These are phyloP conservation scores for Ctenoplectra terminalis DNA, from an alignment of 1,140 invertebrate species.

Conservation along the genomic window DNA sequence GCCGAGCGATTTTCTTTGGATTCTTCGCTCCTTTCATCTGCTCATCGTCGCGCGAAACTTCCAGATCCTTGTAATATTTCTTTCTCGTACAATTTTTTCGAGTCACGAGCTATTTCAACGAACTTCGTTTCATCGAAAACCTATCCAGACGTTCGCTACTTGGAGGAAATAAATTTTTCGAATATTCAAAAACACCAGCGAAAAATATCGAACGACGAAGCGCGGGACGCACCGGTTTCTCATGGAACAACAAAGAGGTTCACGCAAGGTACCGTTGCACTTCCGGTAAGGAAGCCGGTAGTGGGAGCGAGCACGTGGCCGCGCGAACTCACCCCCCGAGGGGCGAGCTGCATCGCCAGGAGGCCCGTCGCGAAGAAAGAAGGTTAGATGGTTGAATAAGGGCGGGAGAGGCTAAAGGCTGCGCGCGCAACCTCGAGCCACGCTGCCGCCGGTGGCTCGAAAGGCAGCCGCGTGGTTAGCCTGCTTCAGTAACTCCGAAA, in stretches of 20 bases:
- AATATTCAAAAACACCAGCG: too few relatives aligned
- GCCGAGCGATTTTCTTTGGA: background rate
- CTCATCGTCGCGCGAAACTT: background rate
- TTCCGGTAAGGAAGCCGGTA: constrained; percentile 54
- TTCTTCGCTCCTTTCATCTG: background rate
- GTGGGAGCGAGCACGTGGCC: constrained; percentile 59
- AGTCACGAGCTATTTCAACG: background rate
- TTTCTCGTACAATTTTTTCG: background rate
- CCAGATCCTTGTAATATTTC: background rate
- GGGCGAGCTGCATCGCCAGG: background rate
- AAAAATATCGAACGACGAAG: background rate
- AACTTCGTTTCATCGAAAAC: too few relatives aligned
- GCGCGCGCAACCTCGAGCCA: constrained; percentile 75
- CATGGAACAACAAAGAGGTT: constrained; percentile 19
- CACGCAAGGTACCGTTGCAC: constrained; percentile 66
- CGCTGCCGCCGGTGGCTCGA: constrained; percentile 68
- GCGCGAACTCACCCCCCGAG: constrained; percentile 56
- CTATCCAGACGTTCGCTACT: too few relatives aligned
- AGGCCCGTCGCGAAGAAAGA: constrained; percentile 46
- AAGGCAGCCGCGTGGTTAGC: constrained; percentile 68
- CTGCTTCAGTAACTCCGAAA: constrained; percentile 70
- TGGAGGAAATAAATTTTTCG: too few relatives aligned
- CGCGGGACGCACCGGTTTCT: background rate
- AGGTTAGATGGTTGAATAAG: constrained; percentile 53
- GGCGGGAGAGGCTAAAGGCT: constrained; percentile 56